Percentiles rank a stretch among this genome's conserved stretches.
These are phyloP conservation scores for Oenanthe oenanthe DNA, from an alignment of 2,113 vertebrate genomes.

Conservation along the genomic window DNA sequence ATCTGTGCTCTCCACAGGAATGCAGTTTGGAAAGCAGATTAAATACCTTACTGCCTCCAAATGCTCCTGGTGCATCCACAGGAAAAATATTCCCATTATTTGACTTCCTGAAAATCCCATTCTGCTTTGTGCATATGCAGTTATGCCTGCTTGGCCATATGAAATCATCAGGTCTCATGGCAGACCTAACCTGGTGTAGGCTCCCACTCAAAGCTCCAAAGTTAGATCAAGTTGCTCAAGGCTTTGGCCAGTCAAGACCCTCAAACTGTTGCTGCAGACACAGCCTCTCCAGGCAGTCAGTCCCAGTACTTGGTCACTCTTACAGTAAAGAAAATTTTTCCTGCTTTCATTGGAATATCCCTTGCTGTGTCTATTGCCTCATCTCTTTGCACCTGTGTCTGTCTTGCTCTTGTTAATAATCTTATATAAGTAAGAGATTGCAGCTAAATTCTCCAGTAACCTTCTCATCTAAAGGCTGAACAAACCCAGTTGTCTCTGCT, in stretches of 20 bases:
- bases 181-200: background rate
- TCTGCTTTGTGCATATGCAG: background rate
- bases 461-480: background rate
- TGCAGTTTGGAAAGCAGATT: background rate
- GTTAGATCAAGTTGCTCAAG: background rate
- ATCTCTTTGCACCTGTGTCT: background rate
- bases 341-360: background rate
- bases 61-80: background rate
- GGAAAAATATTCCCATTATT: background rate
- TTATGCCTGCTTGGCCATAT: background rate
- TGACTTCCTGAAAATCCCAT: background rate
- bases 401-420: background rate
- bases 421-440: background rate
- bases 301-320: background rate
- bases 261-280: background rate
- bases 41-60: background rate
- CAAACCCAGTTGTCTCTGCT: background rate
- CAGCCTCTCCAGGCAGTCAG: background rate
- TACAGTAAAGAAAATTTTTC: background rate
- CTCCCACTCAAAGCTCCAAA: background rate
- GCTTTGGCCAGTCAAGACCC: background rate
- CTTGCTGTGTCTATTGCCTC: background rate
- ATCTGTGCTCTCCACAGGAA: slow-evolving; percentile 4
- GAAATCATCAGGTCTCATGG: background rate
- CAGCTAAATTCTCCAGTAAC: background rate